Evolutionary conservation across 2,888 invertebrate genomes (phyloP), one percentile per base, ranked within the genome.

Genomic region (Ornithoptera priamus): DNA sequence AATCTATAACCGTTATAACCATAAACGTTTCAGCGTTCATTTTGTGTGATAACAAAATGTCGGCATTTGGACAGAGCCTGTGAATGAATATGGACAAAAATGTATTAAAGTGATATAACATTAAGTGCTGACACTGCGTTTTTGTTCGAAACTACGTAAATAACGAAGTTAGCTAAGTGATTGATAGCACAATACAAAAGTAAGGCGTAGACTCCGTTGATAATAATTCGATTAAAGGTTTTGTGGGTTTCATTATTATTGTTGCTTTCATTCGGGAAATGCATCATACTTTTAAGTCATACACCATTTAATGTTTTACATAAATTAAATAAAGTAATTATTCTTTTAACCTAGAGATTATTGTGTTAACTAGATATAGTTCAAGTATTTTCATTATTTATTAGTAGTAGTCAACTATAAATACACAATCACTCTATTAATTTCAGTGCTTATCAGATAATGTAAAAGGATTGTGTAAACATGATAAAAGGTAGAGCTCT

Each of bases 81-180:
- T 15, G 46, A 56, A 56, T 22, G 57, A 58, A 58, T 58, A 42
- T 18, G 12, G 24, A 69, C 69, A 65, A 60, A 53, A 56, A 65
- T 56, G 67, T 61, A 65, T 62, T 57, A 57, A 65, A 87, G 85
- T 85, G 86, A 88, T 87, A 89, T 88, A 88, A 88, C 86, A 86
- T 83, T 84, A 85, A 79, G 75, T 78, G 86, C 87, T 89, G 89
- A 89, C 86, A 85, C 74, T 79, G 87, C 88, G 75, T 76, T 84
- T 87, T 86, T 81, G 81, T 79, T 81, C 74, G 78, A 83, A 81
- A 84, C 61, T 87, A 87, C 85, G 87, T 88, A 88, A 88, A 88
- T 89, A 88, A 87, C 81, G 79, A 83, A 87, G 87, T 88, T 88
- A 88, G 86, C 77, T 78, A 83, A 81, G 84, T 89, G 89, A 89